Percentiles rank a stretch among this genome's conserved stretches.
Conservation (phyloP, 2,113 vertebrate genomes). For the Sialia sialis region DNA sequence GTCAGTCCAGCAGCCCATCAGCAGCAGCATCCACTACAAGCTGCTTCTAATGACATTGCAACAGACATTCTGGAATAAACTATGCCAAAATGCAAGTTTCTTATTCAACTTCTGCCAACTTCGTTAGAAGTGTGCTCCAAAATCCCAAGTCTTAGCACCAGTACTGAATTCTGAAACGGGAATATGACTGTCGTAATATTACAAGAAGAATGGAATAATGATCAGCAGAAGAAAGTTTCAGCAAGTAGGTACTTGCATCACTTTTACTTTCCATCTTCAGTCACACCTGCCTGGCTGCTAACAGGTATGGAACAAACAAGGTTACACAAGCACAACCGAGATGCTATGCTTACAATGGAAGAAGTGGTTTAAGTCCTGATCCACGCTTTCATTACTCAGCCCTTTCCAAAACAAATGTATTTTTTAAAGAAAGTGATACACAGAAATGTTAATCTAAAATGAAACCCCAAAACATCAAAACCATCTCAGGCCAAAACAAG, state of each 20-base stretch:
- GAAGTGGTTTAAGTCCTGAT: not conserved
- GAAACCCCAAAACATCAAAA: not conserved
- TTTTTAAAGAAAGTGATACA: accelerated
- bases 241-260: not conserved
- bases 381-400: accelerated
- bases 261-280: not conserved
- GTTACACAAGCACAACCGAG: not conserved
- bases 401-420: not conserved
- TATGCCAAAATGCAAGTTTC: not conserved
- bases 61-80: not conserved
- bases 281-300: not conserved
- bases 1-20: not conserved
- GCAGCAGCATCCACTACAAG: not conserved
- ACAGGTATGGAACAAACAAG: not conserved
- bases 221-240: not conserved
- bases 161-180: not conserved
- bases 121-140: not conserved
- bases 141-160: not conserved
- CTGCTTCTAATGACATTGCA: not conserved
- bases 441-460: not conserved
- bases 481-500: not conserved
- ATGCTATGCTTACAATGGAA: not conserved
- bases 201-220: not conserved
- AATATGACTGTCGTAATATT: not conserved
- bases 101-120: not conserved